These are phyloP conservation scores for Drosophila bunnanda DNA, from an alignment of 2,888 invertebrate species.

Conservation along the genomic window DNA sequence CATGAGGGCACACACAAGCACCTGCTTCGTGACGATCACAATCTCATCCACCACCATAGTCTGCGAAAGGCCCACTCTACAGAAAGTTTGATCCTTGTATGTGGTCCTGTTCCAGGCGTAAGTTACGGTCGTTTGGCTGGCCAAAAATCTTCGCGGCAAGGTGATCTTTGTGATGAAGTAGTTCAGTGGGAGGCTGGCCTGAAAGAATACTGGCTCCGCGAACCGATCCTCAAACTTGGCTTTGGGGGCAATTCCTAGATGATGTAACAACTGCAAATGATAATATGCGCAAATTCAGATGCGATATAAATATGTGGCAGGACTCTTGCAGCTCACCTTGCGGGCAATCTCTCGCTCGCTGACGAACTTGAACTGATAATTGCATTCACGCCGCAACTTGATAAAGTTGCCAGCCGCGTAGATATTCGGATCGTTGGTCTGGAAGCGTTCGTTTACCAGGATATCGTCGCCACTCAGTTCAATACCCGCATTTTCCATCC, in stretches of 20 bases:
- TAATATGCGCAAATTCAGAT: background rate
- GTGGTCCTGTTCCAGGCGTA: slow-evolving; percentile 52
- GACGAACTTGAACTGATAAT: slow-evolving; percentile 69
- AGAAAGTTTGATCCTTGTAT: slow-evolving; percentile 67
- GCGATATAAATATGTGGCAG: background rate
- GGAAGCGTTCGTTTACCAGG: slow-evolving; percentile 59
- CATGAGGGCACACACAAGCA: slow-evolving; percentile 32
- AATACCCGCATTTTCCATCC: slow-evolving; percentile 46
- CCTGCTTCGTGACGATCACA: slow-evolving; percentile 69
- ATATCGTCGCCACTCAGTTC: slow-evolving; percentile 25
- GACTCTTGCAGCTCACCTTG: slow-evolving; percentile 58
- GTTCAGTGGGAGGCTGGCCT: slow-evolving; percentile 63
- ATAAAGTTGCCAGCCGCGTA: slow-evolving; percentile 72
- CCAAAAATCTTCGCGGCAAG: slow-evolving; percentile 69
- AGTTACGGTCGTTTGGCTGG: slow-evolving; percentile 46
- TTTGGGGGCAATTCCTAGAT: slow-evolving; percentile 37
- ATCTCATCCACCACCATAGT: slow-evolving; percentile 78
- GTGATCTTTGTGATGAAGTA: slow-evolving; percentile 68
- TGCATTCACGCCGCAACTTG: slow-evolving; percentile 40
- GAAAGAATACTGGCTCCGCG: slow-evolving; percentile 56
- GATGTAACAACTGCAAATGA: slow-evolving; percentile 57
- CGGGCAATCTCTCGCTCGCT: slow-evolving; percentile 62
- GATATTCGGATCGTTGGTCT: slow-evolving; percentile 69
- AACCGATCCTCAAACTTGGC: slow-evolving; percentile 56
- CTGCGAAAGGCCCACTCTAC: slow-evolving; percentile 66